These are phyloP conservation scores for Aplochiton taeniatus DNA, from an alignment of 2,797 vertebrate genomes.

Conservation along the genomic window DNA sequence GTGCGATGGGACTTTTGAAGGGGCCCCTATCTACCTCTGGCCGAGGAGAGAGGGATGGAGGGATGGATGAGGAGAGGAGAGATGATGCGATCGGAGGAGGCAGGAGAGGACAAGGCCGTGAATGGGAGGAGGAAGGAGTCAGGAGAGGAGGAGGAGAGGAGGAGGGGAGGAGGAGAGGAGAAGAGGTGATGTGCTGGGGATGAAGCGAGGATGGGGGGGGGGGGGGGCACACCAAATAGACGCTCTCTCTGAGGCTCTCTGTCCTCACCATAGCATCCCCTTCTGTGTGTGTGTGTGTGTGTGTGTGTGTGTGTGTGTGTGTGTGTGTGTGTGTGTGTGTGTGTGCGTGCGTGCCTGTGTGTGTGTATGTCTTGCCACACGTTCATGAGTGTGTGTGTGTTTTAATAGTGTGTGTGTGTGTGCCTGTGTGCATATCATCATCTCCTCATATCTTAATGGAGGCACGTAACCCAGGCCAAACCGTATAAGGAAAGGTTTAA, in stretches of 20 bases:
- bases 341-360: not conserved
- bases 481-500: too few species aligned
- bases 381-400: not conserved
- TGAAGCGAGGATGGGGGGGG: too few species aligned
- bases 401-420: slow-evolving; percentile 20
- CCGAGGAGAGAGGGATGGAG: too few species aligned
- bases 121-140: too few species aligned
- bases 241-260: slow-evolving; percentile 20
- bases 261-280: not conserved
- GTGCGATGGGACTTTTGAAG: too few species aligned
- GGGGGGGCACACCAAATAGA: not conserved
- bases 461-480: too few species aligned
- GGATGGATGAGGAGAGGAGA: too few species aligned
- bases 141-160: not conserved
- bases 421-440: slow-evolving; percentile 72
- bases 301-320: not conserved
- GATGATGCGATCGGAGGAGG: too few species aligned
- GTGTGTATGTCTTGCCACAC: not conserved
- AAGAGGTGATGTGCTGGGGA: not conserved
- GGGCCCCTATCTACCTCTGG: too few species aligned
- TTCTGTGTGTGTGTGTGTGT: slow-evolving; percentile 20
- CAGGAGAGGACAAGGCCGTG: too few species aligned
- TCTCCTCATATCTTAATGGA: slow-evolving; percentile 45
- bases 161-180: not conserved
- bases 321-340: not conserved